Evolutionary conservation across 37 sponge, comb jelly and placozoan species (phyloP).

Genomic region (Axinella damicornis): DNA sequence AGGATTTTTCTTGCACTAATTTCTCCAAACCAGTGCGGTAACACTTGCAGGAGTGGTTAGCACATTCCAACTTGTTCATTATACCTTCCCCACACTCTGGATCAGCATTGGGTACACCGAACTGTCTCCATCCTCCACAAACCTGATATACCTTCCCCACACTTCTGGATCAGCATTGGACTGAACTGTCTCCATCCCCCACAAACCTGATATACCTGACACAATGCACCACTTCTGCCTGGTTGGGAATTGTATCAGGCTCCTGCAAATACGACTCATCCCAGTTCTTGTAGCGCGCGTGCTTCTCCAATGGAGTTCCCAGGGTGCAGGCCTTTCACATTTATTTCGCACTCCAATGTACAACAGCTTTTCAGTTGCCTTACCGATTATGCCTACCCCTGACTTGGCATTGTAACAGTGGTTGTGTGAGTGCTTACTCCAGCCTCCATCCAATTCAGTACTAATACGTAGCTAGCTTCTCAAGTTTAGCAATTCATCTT

Average conservation of each 20-base stretch:
- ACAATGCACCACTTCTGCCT: conserved; percentile 21
- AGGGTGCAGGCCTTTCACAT: conserved; percentile 33
- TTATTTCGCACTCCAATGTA: conserved; percentile 52
- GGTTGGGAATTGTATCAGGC: conserved; percentile 24
- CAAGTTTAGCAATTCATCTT: too few species aligned
- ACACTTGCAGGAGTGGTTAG: conserved; percentile 58
- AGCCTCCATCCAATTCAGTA: conserved; percentile 56
- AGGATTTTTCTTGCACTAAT: conserved; percentile 27
- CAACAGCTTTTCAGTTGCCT: conserved; percentile 45
- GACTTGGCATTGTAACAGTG: conserved; percentile 54
- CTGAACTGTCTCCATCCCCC: too few species aligned
- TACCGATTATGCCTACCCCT: conserved; percentile 54
- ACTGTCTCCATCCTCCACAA: conserved; percentile 54
- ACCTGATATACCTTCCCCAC: too few species aligned
- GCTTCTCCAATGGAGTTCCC: background rate
- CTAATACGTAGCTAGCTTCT: too few species aligned
- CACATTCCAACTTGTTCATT: conserved; percentile 55
- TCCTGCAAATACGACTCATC: conserved; percentile 13
- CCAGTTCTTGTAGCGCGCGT: conserved; percentile 44
- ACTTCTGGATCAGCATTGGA: too few species aligned
- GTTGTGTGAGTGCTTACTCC: conserved; percentile 34
- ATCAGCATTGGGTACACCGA: conserved; percentile 29
- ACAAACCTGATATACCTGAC: conserved; percentile 43
- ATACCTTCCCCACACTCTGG: conserved; percentile 26
- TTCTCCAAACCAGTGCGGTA: conserved; percentile 41